Conservation (phyloP, 2,888 invertebrate genomes). For the Hyppa rectilinea region DNA sequence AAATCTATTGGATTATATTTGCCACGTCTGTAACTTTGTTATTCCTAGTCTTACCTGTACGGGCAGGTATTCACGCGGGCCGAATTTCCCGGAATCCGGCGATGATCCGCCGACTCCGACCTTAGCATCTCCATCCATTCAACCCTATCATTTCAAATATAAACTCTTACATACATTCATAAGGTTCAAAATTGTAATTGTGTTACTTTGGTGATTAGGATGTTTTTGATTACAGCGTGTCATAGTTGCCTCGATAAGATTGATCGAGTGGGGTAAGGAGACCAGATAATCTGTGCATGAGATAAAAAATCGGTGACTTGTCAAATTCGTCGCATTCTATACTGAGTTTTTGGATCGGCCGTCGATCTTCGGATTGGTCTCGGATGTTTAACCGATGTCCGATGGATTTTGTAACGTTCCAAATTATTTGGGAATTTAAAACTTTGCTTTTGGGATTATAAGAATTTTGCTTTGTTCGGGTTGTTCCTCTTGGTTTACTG, state of each 20-base stretch:
- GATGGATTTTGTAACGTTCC: constrained; percentile 63
- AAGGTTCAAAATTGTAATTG: constrained; percentile 63
- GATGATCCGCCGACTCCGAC: constrained; percentile 88
- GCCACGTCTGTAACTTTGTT: constrained; percentile 73
- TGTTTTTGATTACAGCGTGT: constrained; percentile 68
- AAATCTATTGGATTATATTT: constrained; percentile 5
- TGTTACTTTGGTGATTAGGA: constrained; percentile 46
- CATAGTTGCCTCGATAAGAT: constrained; percentile 88
- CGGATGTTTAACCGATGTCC: constrained; percentile 71
- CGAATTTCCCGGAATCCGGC: constrained; percentile 90
- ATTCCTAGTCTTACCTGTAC: constrained; percentile 83
- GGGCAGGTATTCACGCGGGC: constrained; percentile 89
- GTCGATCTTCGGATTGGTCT: constrained; percentile 77
- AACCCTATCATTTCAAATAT: constrained; percentile 49
- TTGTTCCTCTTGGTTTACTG: background rate
- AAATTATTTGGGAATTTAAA: constrained; percentile 48
- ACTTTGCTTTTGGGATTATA: constrained; percentile 32
- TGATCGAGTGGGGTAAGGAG: constrained; percentile 90
- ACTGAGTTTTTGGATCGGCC: constrained; percentile 76
- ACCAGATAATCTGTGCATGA: constrained; percentile 87
- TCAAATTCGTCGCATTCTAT: constrained; percentile 90
- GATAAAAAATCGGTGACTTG: constrained; percentile 90
- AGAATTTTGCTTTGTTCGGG: background rate
- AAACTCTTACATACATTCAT: background rate
- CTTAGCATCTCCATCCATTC: constrained; percentile 78